Percentiles rank a stretch among this genome's conserved stretches.
Evolutionary conservation across 1,140 invertebrate species (phyloP).

Genomic region (Wasmannia auropunctata): DNA sequence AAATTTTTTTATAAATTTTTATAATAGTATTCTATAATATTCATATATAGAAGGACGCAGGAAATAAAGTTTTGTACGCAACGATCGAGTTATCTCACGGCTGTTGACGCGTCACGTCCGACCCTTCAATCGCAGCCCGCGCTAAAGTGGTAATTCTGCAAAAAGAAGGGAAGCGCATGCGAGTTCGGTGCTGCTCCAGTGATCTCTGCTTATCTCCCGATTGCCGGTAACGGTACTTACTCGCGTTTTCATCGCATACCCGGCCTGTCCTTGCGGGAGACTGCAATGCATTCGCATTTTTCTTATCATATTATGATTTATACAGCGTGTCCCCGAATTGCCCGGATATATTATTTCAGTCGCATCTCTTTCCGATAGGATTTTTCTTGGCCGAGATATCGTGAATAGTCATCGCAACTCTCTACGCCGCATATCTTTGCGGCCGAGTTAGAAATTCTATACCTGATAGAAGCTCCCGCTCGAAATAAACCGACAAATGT

Average conservation of each 20-base stretch:
- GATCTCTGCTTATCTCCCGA: constrained; percentile 63
- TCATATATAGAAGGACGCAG: neutral
- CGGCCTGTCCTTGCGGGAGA: neutral
- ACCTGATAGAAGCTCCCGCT: neutral
- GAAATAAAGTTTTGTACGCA: neutral
- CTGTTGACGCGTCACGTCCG: neutral
- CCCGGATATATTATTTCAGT: neutral
- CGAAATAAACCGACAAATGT: neutral
- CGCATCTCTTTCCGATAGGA: neutral
- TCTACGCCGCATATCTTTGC: neutral
- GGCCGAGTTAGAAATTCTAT: neutral
- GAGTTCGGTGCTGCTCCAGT: constrained; percentile 44
- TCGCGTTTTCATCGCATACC: constrained; percentile 60
- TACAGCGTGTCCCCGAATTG: neutral
- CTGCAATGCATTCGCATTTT: neutral
- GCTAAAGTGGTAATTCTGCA: neutral
- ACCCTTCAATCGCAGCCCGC: neutral
- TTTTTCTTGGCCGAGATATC: neutral
- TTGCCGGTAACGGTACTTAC: constrained; percentile 70
- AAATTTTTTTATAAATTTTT: neutral
- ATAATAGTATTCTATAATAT: neutral
- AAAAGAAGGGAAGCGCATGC: neutral
- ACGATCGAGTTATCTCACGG: neutral
- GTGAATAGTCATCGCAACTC: neutral
- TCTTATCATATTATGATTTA: neutral